A percentile compares a stretch with the other conserved stretches of the same genome.
Conservation (phyloP, 2,113 vertebrate genomes). For the Petromus typicus region DNA sequence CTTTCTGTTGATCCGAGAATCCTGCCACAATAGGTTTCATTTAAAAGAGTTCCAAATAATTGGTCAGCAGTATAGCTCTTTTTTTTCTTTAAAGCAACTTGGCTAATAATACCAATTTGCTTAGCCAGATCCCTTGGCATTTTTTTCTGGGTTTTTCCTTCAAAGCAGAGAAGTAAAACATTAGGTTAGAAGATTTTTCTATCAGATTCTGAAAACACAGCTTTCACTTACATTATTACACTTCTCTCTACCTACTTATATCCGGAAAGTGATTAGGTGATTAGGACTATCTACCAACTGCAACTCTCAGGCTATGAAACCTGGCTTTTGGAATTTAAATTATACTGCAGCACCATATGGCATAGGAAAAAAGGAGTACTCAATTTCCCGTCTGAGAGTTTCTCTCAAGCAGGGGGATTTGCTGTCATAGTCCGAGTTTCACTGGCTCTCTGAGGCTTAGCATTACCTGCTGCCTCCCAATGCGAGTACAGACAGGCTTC, state of each 20-base stretch:
- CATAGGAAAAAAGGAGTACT: constrained; percentile 21
- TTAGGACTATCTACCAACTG: constrained; percentile 68
- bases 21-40: background rate
- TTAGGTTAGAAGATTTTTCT: constrained; percentile 55
- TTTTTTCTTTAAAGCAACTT: constrained; percentile 55
- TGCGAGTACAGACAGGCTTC: background rate
- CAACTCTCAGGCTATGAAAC: constrained; percentile 66
- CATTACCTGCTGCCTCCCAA: constrained; percentile 1
- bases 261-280: constrained; percentile 66
- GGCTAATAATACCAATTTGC: constrained; percentile 75
- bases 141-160: constrained; percentile 72
- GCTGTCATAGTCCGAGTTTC: constrained; percentile 41
- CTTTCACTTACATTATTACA: constrained; percentile 59
- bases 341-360: constrained; percentile 48
- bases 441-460: constrained; percentile 29
- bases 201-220: constrained; percentile 44
- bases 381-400: constrained; percentile 55
- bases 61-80: constrained; percentile 11
- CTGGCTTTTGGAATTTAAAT: constrained; percentile 67
- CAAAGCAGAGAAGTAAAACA: constrained; percentile 67
- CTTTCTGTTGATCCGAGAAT: constrained; percentile 67
- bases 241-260: constrained; percentile 58
- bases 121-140: constrained; percentile 51
- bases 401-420: constrained; percentile 44
- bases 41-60: constrained; percentile 66